phyloP scores from a whole-genome alignment of 1,140 invertebrate genomes.

The Limonius californicus region DNA sequence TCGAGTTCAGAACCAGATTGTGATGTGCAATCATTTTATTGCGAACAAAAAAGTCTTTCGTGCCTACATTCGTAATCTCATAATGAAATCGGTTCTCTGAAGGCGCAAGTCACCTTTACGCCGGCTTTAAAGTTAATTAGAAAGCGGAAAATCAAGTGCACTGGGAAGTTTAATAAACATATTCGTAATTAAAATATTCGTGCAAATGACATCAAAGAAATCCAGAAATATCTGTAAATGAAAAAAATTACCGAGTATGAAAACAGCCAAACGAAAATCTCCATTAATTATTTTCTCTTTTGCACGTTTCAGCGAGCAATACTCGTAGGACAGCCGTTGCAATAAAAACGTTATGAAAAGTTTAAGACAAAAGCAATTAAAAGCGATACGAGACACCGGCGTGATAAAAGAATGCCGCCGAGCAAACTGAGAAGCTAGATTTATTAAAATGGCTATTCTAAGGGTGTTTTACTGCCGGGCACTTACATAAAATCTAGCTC shows the following conservation, averaged over 20 bases:
- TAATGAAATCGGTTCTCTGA: background rate
- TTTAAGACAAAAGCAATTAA: background rate
- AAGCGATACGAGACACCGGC: background rate
- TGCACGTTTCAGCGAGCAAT: too few species aligned
- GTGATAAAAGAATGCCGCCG: too few species aligned
- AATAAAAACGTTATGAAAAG: background rate
- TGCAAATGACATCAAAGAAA: slow-evolving; percentile 6
- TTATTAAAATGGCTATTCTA: slow-evolving; percentile 1
- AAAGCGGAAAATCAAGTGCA: background rate
- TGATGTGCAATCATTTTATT: too few species aligned
- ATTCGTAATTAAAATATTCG: background rate
- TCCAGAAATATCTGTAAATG: background rate
- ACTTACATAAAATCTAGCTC: slow-evolving; percentile 6
- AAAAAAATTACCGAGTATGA: background rate
- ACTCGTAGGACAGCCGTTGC: background rate
- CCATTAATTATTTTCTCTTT: background rate
- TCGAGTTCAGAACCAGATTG: too few species aligned
- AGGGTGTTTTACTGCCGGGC: background rate
- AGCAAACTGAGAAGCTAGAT: background rate
- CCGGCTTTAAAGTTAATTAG: background rate
- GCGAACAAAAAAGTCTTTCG: too few species aligned
- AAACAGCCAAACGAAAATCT: background rate
- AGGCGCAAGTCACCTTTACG: background rate
- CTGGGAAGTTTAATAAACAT: background rate
- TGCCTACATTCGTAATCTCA: too few species aligned